A percentile compares a stretch with the other conserved stretches of the same genome.
Conservation (phyloP, 1,140 invertebrate species). For the Octopus bimaculoides region DNA sequence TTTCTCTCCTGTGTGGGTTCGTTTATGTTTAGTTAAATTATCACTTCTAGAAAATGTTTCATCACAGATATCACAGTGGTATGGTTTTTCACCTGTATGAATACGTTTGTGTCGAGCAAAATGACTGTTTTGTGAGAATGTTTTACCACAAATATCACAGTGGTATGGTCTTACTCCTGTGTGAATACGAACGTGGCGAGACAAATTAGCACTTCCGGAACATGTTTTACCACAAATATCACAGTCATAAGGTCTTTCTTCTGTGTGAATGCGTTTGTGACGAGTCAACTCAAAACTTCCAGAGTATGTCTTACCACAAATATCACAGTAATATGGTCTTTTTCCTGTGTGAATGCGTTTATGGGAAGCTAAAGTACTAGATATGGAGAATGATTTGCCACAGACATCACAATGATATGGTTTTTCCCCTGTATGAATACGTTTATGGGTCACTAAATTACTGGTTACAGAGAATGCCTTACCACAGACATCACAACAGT, state of each 20-base stretch:
- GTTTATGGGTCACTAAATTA: not conserved
- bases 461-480: conserved; percentile 69
- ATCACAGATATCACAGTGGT: too few species aligned
- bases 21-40: too few species aligned
- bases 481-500: conserved; percentile 36
- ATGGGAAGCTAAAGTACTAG: not conserved
- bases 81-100: too few species aligned
- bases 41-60: too few species aligned
- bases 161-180: not conserved
- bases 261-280: not conserved
- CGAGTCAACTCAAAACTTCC: not conserved
- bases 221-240: not conserved
- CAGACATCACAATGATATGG: not conserved
- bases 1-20: too few species aligned
- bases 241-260: not conserved
- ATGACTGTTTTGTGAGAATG: not conserved
- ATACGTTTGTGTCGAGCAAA: not conserved
- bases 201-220: not conserved
- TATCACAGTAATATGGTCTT: not conserved
- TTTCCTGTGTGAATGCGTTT: not conserved
- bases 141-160: not conserved
- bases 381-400: too few species aligned
- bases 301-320: not conserved
- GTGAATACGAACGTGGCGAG: not conserved
- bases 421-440: not conserved